A percentile compares a stretch with the other conserved stretches of the same genome.
Evolutionary conservation across 2,888 invertebrate genomes (phyloP).

Genomic region (Cheilosia soror): DNA sequence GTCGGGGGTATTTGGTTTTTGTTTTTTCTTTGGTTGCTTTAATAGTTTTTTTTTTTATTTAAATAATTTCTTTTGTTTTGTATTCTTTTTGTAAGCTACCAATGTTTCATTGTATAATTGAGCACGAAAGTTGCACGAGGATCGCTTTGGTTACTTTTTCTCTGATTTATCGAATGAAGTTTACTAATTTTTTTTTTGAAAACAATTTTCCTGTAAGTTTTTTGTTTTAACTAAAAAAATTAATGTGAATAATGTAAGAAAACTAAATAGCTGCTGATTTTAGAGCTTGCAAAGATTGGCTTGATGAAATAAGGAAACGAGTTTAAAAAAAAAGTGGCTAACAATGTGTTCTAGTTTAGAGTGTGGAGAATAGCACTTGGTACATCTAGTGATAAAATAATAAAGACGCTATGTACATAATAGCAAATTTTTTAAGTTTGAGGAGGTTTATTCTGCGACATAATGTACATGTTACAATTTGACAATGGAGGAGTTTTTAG

Average conservation of each 20-base stretch:
- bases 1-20: constrained; percentile 72
- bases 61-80: constrained; percentile 50
- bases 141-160: constrained; percentile 35
- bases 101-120: constrained; percentile 44
- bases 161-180: constrained; percentile 12
- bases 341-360: too few relatives aligned
- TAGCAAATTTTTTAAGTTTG: too few relatives aligned
- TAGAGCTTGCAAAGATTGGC: not conserved
- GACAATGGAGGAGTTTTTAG: too few relatives aligned
- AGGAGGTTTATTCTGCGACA: too few relatives aligned
- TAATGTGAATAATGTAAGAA: not conserved
- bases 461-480: too few relatives aligned
- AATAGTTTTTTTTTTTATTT: constrained; percentile 61
- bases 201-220: not conserved
- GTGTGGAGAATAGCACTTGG: too few relatives aligned
- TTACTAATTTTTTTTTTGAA: constrained; percentile 17
- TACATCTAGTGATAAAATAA: too few relatives aligned
- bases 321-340: too few relatives aligned
- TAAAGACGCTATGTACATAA: too few relatives aligned
- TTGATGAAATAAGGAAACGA: too few relatives aligned
- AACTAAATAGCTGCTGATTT: not conserved
- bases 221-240: constrained; percentile 14
- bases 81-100: constrained; percentile 23
- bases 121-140: constrained; percentile 71
- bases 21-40: constrained; percentile 67